Conservation (phyloP, 53 echinoderm and acorn worm species). For the Temnopleurus reevesii region DNA sequence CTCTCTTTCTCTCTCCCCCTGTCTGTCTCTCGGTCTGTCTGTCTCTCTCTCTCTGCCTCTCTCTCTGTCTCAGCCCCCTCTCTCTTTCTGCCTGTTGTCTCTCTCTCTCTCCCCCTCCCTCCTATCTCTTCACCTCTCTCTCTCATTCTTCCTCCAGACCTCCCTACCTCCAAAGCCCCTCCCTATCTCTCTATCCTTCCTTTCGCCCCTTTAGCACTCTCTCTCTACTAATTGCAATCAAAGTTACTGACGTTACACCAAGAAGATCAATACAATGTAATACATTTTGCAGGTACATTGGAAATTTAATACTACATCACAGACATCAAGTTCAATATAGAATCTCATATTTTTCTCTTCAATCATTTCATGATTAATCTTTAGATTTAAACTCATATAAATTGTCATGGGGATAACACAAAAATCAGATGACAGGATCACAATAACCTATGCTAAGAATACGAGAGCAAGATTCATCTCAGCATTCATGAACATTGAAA, state of each 20-base stretch:
- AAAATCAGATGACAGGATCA: background rate
- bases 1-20: background rate
- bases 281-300: no score
- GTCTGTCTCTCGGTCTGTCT: no score
- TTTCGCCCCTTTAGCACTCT: background rate
- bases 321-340: no score
- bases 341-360: background rate
- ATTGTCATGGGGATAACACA: background rate
- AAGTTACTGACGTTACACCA: no score
- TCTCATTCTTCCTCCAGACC: background rate
- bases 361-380: background rate
- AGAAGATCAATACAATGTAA: no score
- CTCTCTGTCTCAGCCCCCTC: background rate
- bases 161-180: background rate
- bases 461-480: background rate
- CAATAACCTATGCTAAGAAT: background rate
- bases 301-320: no score
- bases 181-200: background rate
- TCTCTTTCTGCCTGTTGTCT: background rate
- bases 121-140: background rate
- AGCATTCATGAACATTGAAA: no score
- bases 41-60: background rate
- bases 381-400: background rate
- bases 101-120: background rate
- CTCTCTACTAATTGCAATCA: background rate